Percentiles rank a stretch among this genome's conserved stretches.
These are phyloP conservation scores for Limnephilus lunatus DNA, from an alignment of 2,888 invertebrate genomes.

Conservation along the genomic window DNA sequence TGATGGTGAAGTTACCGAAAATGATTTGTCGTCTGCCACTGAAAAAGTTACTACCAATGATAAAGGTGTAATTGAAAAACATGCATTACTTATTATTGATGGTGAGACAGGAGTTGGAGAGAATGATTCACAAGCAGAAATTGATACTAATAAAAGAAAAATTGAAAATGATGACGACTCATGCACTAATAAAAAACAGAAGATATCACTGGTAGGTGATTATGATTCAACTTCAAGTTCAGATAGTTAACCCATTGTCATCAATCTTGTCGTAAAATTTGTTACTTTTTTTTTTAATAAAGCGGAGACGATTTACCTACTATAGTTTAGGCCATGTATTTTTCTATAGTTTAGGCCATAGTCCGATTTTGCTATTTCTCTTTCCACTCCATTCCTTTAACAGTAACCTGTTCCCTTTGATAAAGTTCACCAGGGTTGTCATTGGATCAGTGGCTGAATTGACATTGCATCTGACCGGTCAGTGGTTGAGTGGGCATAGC, in stretches of 20 bases:
- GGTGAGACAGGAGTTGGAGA: background rate
- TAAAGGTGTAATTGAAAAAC: background rate
- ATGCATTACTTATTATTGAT: background rate
- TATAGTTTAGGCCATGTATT: too few relatives aligned
- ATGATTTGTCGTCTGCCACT: background rate
- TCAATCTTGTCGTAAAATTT: background rate
- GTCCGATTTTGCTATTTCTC: too few relatives aligned
- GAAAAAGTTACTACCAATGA: background rate
- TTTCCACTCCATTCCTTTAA: too few relatives aligned
- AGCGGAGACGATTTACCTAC: too few relatives aligned
- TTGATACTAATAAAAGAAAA: conserved; percentile 30
- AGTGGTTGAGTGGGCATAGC: too few relatives aligned
- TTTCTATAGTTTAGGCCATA: too few relatives aligned
- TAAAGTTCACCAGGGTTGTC: too few relatives aligned
- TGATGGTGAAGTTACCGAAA: background rate
- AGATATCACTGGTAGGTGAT: conserved; percentile 53
- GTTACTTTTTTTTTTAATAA: too few relatives aligned
- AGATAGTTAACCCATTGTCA: conserved; percentile 49
- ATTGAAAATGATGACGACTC: conserved; percentile 21
- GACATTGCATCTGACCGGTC: too few relatives aligned
- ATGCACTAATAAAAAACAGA: conserved; percentile 6
- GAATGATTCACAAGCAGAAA: background rate
- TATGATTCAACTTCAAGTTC: conserved; percentile 65
- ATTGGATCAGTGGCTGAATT: too few relatives aligned
- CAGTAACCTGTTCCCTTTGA: too few relatives aligned